Percentiles rank a stretch among this genome's conserved stretches.
These are phyloP conservation scores for Hirtodrosophila histrioides DNA, from an alignment of 2,888 invertebrate species.

Conservation along the genomic window DNA sequence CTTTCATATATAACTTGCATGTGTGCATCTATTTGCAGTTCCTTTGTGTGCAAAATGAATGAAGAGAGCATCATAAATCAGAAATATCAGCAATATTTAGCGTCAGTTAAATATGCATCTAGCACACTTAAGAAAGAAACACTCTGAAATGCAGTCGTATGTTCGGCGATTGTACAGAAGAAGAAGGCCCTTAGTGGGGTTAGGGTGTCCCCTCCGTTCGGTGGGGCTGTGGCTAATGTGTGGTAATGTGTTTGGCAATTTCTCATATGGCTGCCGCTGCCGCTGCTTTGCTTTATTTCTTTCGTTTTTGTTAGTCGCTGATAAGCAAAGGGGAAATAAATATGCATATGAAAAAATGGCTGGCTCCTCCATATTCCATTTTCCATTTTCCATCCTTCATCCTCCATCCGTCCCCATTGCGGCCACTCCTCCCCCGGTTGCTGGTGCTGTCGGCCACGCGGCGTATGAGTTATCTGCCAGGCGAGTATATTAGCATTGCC, in stretches of 20 bases:
- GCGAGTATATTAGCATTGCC: conserved; percentile 58
- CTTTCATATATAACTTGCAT: no score
- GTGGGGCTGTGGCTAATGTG: conserved; percentile 59
- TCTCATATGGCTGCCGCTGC: conserved; percentile 55
- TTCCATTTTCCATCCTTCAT: not conserved
- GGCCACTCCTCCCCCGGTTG: conserved; percentile 5
- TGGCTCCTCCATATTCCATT: conserved; percentile 2
- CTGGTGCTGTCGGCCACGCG: conserved; percentile 47
- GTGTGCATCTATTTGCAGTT: no score
- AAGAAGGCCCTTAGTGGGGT: no score
- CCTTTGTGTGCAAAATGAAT: no score
- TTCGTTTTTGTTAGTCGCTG: conserved; percentile 67
- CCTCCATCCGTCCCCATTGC: conserved; percentile 10
- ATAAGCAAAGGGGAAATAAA: conserved; percentile 82
- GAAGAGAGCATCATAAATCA: no score
- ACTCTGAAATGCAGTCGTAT: conserved; percentile 17
- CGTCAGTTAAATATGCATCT: not conserved
- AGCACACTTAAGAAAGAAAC: no score
- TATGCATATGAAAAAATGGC: conserved; percentile 69
- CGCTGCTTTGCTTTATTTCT: conserved; percentile 63
- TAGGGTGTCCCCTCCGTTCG: not conserved
- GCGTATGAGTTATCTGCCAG: conserved; percentile 76
- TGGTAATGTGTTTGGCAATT: conserved; percentile 76
- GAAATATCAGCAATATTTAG: no score
- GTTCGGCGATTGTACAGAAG: not conserved